Base-by-base conservation (phyloP, 2,797 vertebrate genomes). In the Enteromius unitaeniatus region DNA sequence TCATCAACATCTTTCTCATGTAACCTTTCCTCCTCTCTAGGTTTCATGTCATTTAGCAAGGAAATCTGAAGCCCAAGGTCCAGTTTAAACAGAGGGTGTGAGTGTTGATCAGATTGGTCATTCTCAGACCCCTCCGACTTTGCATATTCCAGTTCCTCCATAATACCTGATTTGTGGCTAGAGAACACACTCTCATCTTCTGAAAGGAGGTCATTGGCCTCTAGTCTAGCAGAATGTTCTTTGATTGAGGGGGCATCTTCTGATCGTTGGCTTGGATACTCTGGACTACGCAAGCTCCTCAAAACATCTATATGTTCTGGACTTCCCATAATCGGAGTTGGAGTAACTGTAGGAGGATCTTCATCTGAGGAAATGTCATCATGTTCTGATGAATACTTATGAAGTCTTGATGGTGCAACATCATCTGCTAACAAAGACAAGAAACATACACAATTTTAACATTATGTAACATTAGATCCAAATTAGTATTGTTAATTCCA, bases 141-240 rank as follows among this genome's bases (percentile, higher is more conserved):
- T 26, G 88, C 21, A 72, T 84, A 91, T 15, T 94, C 94, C 81
- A 94, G 78, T 6, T 95, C 94, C 88, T 97, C 95, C 73, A 92
- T 86, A 87, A 96, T 89, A 83, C 95, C 94, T 72, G 95, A 96
- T 79, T 91, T 94, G 40, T 88, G 89, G 89, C 87, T 93, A 77
- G 92, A 91, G 26, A 88, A 82, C 76, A 83, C 10, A 11, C 86
- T 91, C 74, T 89, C 89, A 82, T 91, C 88, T 70, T 1, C 89
- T n/a, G 90, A 86, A 78, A 64, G 53, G 9, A 78, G 11, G 77
- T 89, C 84, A 65, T 87, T 83, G 78, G 89, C 89, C 40, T 78
- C 67, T n/a, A 72, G 89, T 74, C 80, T 85, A 40, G 81, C 3
- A 51, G 89, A 45, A 31, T 31, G 90, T 28, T 79, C 78, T 3